Conservation (phyloP, 2,113 vertebrate species). For the Corythoichthys haematopterus region DNA sequence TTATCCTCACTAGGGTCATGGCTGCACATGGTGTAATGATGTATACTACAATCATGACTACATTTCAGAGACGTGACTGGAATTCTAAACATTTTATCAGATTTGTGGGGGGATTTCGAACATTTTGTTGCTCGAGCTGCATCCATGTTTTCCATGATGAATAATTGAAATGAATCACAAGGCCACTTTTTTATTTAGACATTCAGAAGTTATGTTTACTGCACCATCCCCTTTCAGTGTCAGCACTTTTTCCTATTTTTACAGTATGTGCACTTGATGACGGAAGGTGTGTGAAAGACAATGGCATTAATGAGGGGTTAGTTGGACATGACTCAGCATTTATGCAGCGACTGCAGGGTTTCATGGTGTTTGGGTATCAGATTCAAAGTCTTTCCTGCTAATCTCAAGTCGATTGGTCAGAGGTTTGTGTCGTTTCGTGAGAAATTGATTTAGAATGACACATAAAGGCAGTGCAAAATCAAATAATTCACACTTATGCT, state of each 20-base stretch:
- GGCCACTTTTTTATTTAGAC: slow-evolving; percentile 65
- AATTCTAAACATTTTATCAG: no score
- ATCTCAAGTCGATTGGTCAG: slow-evolving; percentile 32
- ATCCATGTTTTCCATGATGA: slow-evolving; percentile 51
- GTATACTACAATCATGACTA: no score
- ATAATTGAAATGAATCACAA: slow-evolving; percentile 66
- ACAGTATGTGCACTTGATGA: slow-evolving; percentile 26
- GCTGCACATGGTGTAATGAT: no score
- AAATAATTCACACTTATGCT: neutral
- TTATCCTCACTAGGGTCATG: no score
- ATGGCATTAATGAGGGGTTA: slow-evolving; percentile 42
- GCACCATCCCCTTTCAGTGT: slow-evolving; percentile 53
- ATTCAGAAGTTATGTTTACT: slow-evolving; percentile 56
- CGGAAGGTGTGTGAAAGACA: slow-evolving; percentile 35
- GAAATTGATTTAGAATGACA: slow-evolving; percentile 20
- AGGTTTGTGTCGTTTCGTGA: slow-evolving; percentile 17
- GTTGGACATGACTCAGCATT: slow-evolving; percentile 50
- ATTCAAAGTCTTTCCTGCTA: slow-evolving; percentile 4
- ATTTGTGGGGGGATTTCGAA: neutral
- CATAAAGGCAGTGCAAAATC: neutral
- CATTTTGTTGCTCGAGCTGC: slow-evolving; percentile 36
- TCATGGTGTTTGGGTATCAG: slow-evolving; percentile 23
- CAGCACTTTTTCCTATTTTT: slow-evolving; percentile 59
- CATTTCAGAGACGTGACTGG: no score
- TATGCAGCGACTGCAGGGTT: slow-evolving; percentile 31